Evolutionary conservation across 2,113 vertebrate genomes (phyloP).

Genomic region (Poeciliopsis turrubarensis): DNA sequence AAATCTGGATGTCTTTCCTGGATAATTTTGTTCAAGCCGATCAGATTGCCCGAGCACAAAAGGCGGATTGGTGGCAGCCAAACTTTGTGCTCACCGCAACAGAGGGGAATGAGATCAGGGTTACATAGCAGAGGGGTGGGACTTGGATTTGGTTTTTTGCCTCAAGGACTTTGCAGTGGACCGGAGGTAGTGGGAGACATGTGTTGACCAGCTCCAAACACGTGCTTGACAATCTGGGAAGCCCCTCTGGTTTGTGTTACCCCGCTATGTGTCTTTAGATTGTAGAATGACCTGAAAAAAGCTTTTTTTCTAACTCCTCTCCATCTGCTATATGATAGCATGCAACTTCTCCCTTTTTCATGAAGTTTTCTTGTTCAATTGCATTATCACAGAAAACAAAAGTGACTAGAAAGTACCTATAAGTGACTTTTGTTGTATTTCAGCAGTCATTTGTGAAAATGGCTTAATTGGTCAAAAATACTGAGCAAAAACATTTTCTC

Average conservation of each 20-base stretch:
- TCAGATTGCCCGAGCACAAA: constrained; percentile 51
- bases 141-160: constrained; percentile 21
- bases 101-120: constrained; percentile 28
- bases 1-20: constrained; percentile 25
- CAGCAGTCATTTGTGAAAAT: not conserved
- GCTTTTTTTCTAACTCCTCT: not conserved
- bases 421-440: not conserved
- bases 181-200: constrained; percentile 16
- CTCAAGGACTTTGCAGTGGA: constrained; percentile 40
- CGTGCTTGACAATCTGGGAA: constrained; percentile 37
- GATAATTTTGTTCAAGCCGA: constrained; percentile 27
- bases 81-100: constrained; percentile 26
- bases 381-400: not conserved
- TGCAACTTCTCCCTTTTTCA: not conserved
- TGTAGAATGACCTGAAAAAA: not conserved
- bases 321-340: no score
- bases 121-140: constrained; percentile 13
- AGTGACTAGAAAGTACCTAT: not conserved
- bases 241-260: constrained; percentile 24
- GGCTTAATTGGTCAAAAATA: not conserved
- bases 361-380: not conserved
- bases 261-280: constrained; percentile 16
- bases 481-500: not conserved
- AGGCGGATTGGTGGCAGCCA: constrained; percentile 56
- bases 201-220: constrained; percentile 58